A percentile compares a stretch with the other conserved stretches of the same genome.
phyloP scores from a whole-genome alignment of 2,113 vertebrate genomes.

The Callopanchax toddi region DNA sequence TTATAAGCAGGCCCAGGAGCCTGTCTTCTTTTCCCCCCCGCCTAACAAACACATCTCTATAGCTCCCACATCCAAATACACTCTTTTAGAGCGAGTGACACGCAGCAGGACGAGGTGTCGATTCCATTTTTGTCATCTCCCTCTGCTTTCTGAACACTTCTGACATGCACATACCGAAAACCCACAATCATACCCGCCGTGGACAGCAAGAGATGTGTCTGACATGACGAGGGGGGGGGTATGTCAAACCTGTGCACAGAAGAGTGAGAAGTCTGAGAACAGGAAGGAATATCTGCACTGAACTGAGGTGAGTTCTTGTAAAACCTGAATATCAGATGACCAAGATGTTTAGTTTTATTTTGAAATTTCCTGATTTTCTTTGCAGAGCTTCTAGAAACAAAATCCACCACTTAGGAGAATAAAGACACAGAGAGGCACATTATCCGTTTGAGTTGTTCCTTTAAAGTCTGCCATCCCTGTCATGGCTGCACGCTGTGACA shows the following conservation, averaged over 20 bases:
- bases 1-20: conserved; percentile 54
- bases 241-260: conserved; percentile 30
- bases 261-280: conserved; percentile 2
- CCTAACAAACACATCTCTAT: conserved; percentile 26
- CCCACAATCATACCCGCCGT: conserved; percentile 22
- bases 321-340: not conserved
- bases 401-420: not conserved
- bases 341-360: too few species aligned
- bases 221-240: not conserved
- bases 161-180: conserved; percentile 36
- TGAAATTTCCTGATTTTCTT: not conserved
- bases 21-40: not conserved
- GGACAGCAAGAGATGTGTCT: conserved; percentile 22
- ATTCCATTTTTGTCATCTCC: conserved; percentile 48
- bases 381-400: not conserved
- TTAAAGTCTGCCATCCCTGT: not conserved
- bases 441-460: conserved; percentile 9
- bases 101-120: conserved; percentile 58
- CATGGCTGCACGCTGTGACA: conserved; percentile 13
- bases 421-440: not conserved
- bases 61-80: conserved; percentile 35
- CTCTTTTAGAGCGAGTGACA: conserved; percentile 55
- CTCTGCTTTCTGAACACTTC: conserved; percentile 35
- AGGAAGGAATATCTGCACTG: not conserved
- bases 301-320: not conserved